Evolutionary conservation across 2,113 vertebrate genomes (phyloP).

Genomic region (Gallinago undulata): DNA sequence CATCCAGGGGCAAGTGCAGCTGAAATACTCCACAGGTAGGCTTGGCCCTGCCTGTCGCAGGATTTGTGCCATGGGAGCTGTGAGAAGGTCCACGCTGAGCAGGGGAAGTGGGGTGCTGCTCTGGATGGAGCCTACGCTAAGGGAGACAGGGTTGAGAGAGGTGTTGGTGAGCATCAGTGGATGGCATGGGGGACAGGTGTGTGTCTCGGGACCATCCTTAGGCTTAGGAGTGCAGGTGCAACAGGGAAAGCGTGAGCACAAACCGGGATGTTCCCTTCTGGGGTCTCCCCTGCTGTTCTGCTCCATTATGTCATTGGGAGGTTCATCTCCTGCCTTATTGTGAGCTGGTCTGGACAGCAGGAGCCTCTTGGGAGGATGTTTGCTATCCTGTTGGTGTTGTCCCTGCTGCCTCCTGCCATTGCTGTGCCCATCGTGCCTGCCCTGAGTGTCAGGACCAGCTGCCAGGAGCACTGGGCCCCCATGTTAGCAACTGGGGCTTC

Average conservation of each 20-base stretch:
- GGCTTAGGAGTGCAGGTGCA: not conserved
- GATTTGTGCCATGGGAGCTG: not conserved
- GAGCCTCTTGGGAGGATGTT: not conserved
- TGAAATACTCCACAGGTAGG: constrained; percentile 96
- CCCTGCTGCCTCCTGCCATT: not conserved
- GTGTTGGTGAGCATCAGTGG: not conserved
- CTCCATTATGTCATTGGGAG: fast-evolving
- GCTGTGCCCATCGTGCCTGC: not conserved
- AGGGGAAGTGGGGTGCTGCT: not conserved
- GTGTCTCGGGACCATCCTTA: not conserved
- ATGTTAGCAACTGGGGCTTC: not conserved
- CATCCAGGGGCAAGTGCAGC: constrained; percentile 91
- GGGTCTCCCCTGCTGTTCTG: not conserved
- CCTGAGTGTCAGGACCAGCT: not conserved
- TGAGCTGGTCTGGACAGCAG: not conserved
- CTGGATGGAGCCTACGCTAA: not conserved
- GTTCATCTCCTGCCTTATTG: not conserved
- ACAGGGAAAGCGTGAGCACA: not conserved
- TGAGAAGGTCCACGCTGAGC: not conserved
- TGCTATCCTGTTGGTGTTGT: not conserved
- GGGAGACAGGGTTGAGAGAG: not conserved
- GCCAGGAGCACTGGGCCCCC: not conserved
- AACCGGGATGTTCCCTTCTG: not conserved
- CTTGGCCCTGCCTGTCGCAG: not conserved
- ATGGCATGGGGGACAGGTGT: not conserved